Base-by-base conservation (phyloP, 2,888 invertebrate species). In the Syrista parreyssii region DNA sequence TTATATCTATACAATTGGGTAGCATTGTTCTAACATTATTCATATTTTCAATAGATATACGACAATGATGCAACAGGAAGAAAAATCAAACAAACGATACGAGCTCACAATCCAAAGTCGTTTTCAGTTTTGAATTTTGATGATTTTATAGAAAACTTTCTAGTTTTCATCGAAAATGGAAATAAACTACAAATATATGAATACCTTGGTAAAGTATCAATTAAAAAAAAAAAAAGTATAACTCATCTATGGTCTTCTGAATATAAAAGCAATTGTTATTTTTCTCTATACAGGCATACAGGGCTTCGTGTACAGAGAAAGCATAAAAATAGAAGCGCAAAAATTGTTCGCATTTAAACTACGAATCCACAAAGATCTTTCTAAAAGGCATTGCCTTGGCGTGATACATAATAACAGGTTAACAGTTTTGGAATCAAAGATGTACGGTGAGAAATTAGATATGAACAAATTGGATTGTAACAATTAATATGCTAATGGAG, bases 1-100 rank as follows among this genome's bases (percentile, higher is more conserved):
- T 23, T 23, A 9, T 23, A 23, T 23, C 23, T 23, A 9, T 23
- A 15, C 23, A 55, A 55, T 23, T 55, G 40, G 4, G 40, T 23
- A 1, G 2, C 23, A 23, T 23, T 55, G 15, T 9, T 23, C 6
- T 55, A 23, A 55, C 23, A 15, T 32, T 55, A 35, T 31, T 12
- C 11, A n/a, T 75, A 31, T 40, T 68, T 55, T 35, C 33, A 15
- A 15, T 68, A 89, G 89, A 84, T 89, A 31, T 81, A 75, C 12
- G 81, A 79, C 23, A 79, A 92, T 80, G 91, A 93, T 84, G 87
- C 91, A 1, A 82, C 89, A 11, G 88, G 87, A 23, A 93, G 92
- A 3, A 91, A 90, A 74, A 83, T 94, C 31, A 92, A 93, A 81
- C 94, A 94, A 82, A 92, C 92, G 75, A 91, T 95, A 76, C 84